These are phyloP conservation scores for Sipha flava DNA, from an alignment of 1,140 invertebrate genomes.

Conservation along the genomic window DNA sequence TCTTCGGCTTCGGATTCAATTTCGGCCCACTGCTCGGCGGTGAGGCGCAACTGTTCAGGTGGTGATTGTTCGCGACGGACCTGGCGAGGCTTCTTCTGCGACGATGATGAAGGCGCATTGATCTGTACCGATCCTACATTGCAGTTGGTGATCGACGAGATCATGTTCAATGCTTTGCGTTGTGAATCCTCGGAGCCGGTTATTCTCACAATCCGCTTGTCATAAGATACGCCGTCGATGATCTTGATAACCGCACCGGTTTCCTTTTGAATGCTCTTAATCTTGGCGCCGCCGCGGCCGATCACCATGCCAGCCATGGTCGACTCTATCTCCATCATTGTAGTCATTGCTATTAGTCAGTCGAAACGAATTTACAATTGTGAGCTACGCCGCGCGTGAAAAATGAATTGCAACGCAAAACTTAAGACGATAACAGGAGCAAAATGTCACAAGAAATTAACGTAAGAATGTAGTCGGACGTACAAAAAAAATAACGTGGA, in stretches of 20 bases:
- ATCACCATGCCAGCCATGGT: conserved; percentile 44
- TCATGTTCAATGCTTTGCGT: not conserved
- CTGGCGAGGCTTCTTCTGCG: not conserved
- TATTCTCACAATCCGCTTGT: not conserved
- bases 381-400: too few relatives aligned
- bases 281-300: conserved; percentile 63
- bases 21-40: not conserved
- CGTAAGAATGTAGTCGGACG: too few relatives aligned
- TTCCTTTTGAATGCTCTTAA: conserved; percentile 57
- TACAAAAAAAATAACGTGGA: too few relatives aligned
- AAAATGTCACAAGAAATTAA: too few relatives aligned
- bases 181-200: not conserved
- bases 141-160: not conserved
- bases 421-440: too few relatives aligned
- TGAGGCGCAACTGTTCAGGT: not conserved
- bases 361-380: too few relatives aligned
- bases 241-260: conserved; percentile 52
- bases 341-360: not conserved
- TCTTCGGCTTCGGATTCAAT: not conserved
- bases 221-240: not conserved
- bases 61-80: not conserved
- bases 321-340: not conserved
- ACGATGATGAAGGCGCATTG: not conserved
- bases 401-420: too few relatives aligned
- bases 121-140: too few relatives aligned